Base-by-base conservation (phyloP, 2,113 vertebrate species). In the Podarcis cretensis region DNA sequence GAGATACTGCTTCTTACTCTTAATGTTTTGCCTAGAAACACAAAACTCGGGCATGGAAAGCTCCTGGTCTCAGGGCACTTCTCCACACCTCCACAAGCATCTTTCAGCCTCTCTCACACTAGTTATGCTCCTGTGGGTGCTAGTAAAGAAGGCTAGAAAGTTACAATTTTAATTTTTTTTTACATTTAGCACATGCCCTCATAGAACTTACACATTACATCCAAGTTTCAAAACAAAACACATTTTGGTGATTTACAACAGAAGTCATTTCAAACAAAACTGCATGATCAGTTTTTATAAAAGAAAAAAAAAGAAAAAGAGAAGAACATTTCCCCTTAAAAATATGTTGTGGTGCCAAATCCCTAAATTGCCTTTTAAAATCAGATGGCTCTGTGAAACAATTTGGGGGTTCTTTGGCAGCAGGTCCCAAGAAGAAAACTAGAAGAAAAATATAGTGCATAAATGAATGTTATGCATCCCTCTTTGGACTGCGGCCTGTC, bases 381-480 rank as follows among this genome's bases (percentile, higher is more conserved):
- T 84, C n/a, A 83, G n/a, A 82, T 82, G 68, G 43, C 57, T 82
- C 82, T 65, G 69, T 48, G 35, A 65, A 82, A 54, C 27, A 66
- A 68, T 57, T 83, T 83, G 40, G 48, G 59, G 87, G 57, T 83
- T 68, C 73, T 57, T 78, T 89, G 81, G 71, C 80, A 88, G 37
- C 27, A 77, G 63, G 23, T 66, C 43, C n/a, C 6, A 1, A 84
- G 81, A 89, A 84, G 59, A 89, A 84, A 54, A 35, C 74, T 8
- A 84, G 68, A 84, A 73, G n/a, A 83, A 78, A 88, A 89, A 89
- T 89, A 66, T 40, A 65, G 27, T 43, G 37, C 57, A 81, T 54
- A 81, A 88, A 75, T 76, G 81, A 63, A 84, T 78, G 21, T 83
- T 89, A 57, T 84, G 40, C 21, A 89, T 77, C 81, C 25, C 69